These are phyloP conservation scores for Ceryle rudis DNA, from an alignment of 2,797 vertebrate species.

Conservation along the genomic window DNA sequence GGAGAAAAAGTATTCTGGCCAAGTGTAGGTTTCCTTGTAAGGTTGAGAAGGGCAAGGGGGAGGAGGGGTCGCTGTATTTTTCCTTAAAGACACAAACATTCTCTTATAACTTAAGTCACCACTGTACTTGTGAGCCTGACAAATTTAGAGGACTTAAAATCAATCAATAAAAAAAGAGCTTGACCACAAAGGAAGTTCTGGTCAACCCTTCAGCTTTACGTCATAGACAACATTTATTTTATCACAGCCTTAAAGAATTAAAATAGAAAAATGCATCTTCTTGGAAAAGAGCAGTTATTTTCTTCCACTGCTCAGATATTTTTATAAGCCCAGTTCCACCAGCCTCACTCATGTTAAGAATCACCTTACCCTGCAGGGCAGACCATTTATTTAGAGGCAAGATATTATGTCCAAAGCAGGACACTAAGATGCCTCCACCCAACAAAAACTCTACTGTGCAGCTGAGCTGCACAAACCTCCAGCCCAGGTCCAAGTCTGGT, in stretches of 20 bases:
- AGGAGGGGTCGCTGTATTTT: conserved; percentile 48
- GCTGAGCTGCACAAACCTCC: conserved; percentile 33
- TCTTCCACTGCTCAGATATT: conserved; percentile 66
- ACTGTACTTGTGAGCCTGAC: conserved; percentile 16
- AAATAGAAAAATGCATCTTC: conserved; percentile 73
- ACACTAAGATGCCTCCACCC: conserved; percentile 51
- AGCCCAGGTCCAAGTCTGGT: conserved; percentile 39
- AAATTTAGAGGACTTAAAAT: conserved; percentile 66
- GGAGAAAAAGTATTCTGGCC: conserved; percentile 10
- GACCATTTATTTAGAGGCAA: conserved; percentile 66
- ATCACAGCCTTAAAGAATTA: conserved; percentile 68
- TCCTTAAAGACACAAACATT: conserved; percentile 65
- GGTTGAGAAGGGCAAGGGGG: conserved; percentile 36
- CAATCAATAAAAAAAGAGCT: conserved; percentile 54
- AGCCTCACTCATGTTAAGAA: conserved; percentile 36
- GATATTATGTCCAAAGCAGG: conserved; percentile 51
- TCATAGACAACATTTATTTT: conserved; percentile 73
- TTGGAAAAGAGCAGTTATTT: conserved; percentile 73
- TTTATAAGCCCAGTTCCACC: conserved; percentile 63
- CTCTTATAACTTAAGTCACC: conserved; percentile 45
- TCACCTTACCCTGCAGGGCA: conserved; percentile 55
- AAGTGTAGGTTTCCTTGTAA: conserved; percentile 8
- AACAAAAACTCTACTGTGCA: conserved; percentile 63
- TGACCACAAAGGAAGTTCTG: conserved; percentile 65
- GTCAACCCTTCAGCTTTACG: conserved; percentile 42